These are phyloP conservation scores for Drosophila paulistorum DNA, from an alignment of 1,140 invertebrate species.

Conservation along the genomic window DNA sequence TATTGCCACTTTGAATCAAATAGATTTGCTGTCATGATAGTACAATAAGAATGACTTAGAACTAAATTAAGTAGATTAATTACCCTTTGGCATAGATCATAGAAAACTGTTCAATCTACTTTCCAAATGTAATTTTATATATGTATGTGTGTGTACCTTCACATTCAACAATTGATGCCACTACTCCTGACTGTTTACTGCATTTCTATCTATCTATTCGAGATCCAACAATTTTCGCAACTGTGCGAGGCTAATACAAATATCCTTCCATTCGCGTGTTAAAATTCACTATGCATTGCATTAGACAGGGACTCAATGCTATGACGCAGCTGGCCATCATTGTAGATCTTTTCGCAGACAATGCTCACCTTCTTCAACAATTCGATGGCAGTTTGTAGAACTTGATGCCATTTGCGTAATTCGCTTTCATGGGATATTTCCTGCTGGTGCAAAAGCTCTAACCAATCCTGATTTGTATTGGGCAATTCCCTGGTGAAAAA, in stretches of 20 bases:
- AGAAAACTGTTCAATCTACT: slow-evolving; percentile 10
- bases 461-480: slow-evolving; percentile 90
- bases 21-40: slow-evolving; percentile 6
- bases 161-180: slow-evolving; percentile 35
- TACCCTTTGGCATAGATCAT: slow-evolving; percentile 2
- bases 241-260: not conserved
- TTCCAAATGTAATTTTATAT: slow-evolving; percentile 32
- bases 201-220: slow-evolving; percentile 31
- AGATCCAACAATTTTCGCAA: slow-evolving; percentile 25
- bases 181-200: slow-evolving; percentile 26
- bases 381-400: slow-evolving; percentile 87
- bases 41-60: slow-evolving; percentile 39
- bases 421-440: slow-evolving; percentile 90
- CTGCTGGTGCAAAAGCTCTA: slow-evolving; percentile 89
- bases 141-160: slow-evolving; percentile 15
- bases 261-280: slow-evolving; percentile 20
- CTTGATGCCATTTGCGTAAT: slow-evolving; percentile 90
- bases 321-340: slow-evolving; percentile 68
- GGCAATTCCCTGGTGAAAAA: slow-evolving; percentile 84
- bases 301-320: slow-evolving; percentile 60
- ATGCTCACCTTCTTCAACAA: slow-evolving; percentile 86
- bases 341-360: slow-evolving; percentile 77
- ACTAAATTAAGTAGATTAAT: slow-evolving; percentile 17
- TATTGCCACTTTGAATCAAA: not conserved
- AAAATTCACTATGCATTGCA: slow-evolving; percentile 65